Conservation (phyloP, 2,797 vertebrate genomes). For the Eleutherodactylus coqui region DNA sequence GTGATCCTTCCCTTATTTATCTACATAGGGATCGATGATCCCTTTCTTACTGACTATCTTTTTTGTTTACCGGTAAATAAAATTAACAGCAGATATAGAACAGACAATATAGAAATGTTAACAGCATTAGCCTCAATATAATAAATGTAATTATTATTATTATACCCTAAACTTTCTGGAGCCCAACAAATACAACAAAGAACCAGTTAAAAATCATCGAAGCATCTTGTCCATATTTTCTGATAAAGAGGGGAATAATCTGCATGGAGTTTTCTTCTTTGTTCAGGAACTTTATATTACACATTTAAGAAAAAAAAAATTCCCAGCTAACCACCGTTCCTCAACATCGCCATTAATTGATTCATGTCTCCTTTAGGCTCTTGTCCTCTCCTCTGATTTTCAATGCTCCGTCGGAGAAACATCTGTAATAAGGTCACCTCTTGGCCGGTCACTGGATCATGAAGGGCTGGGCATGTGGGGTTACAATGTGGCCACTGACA, state of each 20-base stretch:
- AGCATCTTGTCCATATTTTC: not conserved
- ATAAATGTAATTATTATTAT: not conserved
- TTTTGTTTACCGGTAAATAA: not conserved
- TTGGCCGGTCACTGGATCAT: constrained; percentile 80
- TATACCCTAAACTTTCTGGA: not conserved
- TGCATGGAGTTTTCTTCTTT: not conserved
- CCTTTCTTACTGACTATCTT: too few relatives aligned
- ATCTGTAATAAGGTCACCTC: constrained; percentile 83
- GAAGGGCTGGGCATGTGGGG: constrained; percentile 82
- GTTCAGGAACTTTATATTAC: not conserved
- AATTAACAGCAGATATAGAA: not conserved
- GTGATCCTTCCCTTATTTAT: not conserved
- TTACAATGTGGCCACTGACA: constrained; percentile 87
- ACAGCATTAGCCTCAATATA: not conserved
- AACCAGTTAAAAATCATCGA: not conserved
- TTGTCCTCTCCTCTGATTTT: constrained; percentile 78
- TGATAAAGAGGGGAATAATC: not conserved
- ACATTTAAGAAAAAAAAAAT: constrained; percentile 9
- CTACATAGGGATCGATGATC: not conserved
- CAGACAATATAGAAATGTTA: not conserved
- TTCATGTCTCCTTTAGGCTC: constrained; percentile 75
- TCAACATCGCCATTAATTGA: constrained; percentile 75
- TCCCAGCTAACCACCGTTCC: constrained; percentile 79
- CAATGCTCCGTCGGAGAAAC: constrained; percentile 80
- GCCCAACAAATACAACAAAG: not conserved